phyloP scores from a whole-genome alignment of 2,797 vertebrate species.

The Enoplosus armatus region DNA sequence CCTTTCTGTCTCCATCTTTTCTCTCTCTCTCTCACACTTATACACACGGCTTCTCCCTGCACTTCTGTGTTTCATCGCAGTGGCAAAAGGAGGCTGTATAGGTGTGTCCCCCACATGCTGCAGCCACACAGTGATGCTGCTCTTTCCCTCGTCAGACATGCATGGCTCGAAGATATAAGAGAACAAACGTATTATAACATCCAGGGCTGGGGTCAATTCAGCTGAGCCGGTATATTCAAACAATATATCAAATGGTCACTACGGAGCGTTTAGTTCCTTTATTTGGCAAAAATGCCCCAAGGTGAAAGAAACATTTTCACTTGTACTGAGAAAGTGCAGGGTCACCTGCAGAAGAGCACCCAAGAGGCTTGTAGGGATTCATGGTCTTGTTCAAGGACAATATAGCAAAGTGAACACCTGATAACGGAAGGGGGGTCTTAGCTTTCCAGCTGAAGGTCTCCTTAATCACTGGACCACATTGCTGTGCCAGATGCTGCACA shows the following conservation, averaged over 20 bases:
- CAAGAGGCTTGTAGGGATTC: slow-evolving; percentile 16
- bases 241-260: slow-evolving; percentile 1
- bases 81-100: slow-evolving; percentile 26
- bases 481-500: slow-evolving; percentile 9
- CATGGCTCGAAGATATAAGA: not conserved
- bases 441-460: slow-evolving; percentile 35
- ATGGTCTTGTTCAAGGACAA: slow-evolving; percentile 52
- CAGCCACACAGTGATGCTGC: slow-evolving; percentile 32
- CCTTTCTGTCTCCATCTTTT: slow-evolving; percentile 36
- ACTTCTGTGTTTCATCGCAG: slow-evolving; percentile 44
- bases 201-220: slow-evolving; percentile 7
- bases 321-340: slow-evolving; percentile 12
- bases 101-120: slow-evolving; percentile 35
- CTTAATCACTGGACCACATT: slow-evolving; percentile 25
- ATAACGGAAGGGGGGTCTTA: slow-evolving; percentile 4
- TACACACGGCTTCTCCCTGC: slow-evolving; percentile 26
- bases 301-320: slow-evolving; percentile 32
- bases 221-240: not conserved
- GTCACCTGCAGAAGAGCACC: slow-evolving; percentile 28
- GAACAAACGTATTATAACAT: slow-evolving; percentile 9
- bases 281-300: not conserved
- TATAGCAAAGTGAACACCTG: slow-evolving; percentile 28
- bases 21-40: slow-evolving; percentile 26
- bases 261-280: not conserved
- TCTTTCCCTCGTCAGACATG: not conserved